phyloP scores from a whole-genome alignment of 2,888 invertebrate species.

The Melanchra persicariae region DNA sequence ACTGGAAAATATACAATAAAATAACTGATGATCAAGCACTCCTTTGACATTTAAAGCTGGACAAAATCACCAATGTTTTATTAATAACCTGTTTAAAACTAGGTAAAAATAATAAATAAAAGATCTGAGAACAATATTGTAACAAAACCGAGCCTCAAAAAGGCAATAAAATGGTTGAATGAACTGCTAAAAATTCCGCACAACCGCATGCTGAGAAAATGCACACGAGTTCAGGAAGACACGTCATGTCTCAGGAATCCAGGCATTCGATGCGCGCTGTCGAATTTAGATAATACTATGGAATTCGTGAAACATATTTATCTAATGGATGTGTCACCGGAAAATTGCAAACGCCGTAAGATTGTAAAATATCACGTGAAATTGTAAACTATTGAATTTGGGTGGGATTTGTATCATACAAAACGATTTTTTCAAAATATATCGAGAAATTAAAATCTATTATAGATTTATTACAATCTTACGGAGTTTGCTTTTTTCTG shows the following conservation, averaged over 20 bases:
- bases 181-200: slow-evolving; percentile 58
- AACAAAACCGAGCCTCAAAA: slow-evolving; percentile 19
- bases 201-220: slow-evolving; percentile 45
- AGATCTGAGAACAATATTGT: slow-evolving; percentile 4
- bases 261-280: slow-evolving; percentile 36
- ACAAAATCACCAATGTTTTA: neutral
- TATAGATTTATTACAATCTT: too few species aligned
- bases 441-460: too few species aligned
- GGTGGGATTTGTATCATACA: too few species aligned
- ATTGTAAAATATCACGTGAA: too few species aligned
- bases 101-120: slow-evolving; percentile 16
- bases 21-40: neutral
- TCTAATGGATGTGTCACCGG: neutral
- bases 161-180: slow-evolving; percentile 54
- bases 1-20: neutral
- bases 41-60: neutral
- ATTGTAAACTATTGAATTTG: too few species aligned
- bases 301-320: neutral
- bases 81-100: slow-evolving; percentile 7
- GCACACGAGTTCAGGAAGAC: slow-evolving; percentile 52
- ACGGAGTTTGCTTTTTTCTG: too few species aligned
- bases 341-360: too few species aligned
- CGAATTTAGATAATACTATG: slow-evolving; percentile 38
- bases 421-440: too few species aligned
- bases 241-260: slow-evolving; percentile 63